Evolutionary conservation across 2,113 vertebrate genomes (phyloP).

Genomic region (Daphoenositta chrysoptera): DNA sequence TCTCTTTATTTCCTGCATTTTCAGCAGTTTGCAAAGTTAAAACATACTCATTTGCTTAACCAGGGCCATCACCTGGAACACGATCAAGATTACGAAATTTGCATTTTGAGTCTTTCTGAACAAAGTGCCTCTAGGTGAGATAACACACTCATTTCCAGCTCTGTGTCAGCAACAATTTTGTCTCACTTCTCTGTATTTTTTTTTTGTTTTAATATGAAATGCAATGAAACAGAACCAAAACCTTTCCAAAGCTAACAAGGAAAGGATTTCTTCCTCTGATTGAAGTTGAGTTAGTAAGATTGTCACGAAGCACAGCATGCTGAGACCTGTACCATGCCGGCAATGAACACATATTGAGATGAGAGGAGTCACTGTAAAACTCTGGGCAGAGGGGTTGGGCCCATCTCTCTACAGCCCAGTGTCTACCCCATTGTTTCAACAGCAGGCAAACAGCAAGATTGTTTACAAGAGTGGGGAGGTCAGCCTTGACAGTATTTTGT

Average conservation of each 20-base stretch:
- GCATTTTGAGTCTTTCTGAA: conserved; percentile 7
- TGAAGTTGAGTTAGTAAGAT: not conserved
- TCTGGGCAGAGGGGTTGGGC: not conserved
- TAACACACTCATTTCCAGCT: not conserved
- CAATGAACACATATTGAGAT: not conserved
- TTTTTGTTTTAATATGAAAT: not conserved
- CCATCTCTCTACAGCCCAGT: not conserved
- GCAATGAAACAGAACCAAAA: not conserved
- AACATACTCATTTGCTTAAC: not conserved
- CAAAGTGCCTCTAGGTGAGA: not conserved
- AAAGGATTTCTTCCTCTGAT: conserved; percentile 3
- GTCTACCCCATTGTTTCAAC: not conserved
- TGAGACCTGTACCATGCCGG: not conserved
- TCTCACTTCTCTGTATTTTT: not conserved
- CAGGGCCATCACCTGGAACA: not conserved
- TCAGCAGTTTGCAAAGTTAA: conserved; percentile 12
- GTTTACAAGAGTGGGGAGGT: not conserved
- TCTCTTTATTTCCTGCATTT: not conserved
- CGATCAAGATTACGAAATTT: not conserved
- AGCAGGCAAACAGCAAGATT: not conserved
- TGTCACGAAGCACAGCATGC: not conserved
- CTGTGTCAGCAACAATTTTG: not conserved
- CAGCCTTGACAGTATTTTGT: not conserved
- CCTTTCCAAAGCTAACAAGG: conserved; percentile 56
- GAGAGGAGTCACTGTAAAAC: conserved; percentile 26